A percentile compares a stretch with the other conserved stretches of the same genome.
phyloP scores from a whole-genome alignment of 2,888 invertebrate species.

The Mactromeris polynyma region DNA sequence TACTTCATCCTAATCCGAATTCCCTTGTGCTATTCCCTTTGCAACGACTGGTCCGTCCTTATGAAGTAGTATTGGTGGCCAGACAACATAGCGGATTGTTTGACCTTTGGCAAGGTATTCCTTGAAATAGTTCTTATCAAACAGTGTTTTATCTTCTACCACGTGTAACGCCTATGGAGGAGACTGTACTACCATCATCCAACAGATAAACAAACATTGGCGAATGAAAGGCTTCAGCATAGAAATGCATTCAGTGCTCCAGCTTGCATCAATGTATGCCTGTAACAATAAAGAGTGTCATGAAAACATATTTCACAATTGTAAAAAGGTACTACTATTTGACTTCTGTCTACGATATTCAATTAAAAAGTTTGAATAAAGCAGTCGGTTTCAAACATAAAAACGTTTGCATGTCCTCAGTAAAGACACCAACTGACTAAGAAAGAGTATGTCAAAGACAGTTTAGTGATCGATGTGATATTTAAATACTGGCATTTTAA shows the following conservation, averaged over 20 bases:
- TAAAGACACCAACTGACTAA: too few relatives aligned
- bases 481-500: too few relatives aligned
- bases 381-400: too few relatives aligned
- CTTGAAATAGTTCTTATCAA: constrained; percentile 37
- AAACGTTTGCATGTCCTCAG: too few relatives aligned
- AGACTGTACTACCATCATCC: constrained; percentile 38
- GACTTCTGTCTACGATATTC: too few relatives aligned
- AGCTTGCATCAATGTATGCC: constrained; percentile 29
- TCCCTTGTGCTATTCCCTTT: constrained; percentile 42
- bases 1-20: background rate
- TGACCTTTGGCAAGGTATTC: constrained; percentile 24
- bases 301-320: background rate
- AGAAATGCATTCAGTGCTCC: constrained; percentile 9
- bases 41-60: constrained; percentile 21
- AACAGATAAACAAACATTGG: constrained; percentile 27
- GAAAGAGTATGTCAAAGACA: too few relatives aligned
- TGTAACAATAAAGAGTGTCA: background rate
- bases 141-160: background rate
- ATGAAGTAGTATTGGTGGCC: constrained; percentile 35
- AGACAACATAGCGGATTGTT: constrained; percentile 25
- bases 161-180: constrained; percentile 20
- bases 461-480: too few relatives aligned
- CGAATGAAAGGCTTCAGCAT: constrained; percentile 18
- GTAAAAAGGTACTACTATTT: too few relatives aligned
- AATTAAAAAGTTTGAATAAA: too few relatives aligned